phyloP scores from a whole-genome alignment of 2,113 vertebrate genomes.

The Otis tarda region DNA sequence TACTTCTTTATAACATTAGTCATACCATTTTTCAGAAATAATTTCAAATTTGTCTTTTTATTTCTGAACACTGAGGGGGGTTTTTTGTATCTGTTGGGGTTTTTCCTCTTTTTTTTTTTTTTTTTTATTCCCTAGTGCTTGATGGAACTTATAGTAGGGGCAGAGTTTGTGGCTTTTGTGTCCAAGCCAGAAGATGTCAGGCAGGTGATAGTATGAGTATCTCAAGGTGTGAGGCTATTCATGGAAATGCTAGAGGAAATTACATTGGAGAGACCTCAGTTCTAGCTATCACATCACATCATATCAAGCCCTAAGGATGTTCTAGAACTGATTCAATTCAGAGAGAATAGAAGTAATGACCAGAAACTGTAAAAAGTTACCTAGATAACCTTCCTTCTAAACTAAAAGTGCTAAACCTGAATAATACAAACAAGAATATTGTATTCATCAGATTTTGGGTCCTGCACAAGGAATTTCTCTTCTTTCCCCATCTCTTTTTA shows the following conservation, averaged over 20 bases:
- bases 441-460: not conserved
- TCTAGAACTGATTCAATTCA: not conserved
- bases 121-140: not conserved
- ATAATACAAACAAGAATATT: not conserved
- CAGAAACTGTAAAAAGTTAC: not conserved
- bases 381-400: not conserved
- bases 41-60: not conserved
- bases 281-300: not conserved
- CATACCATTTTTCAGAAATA: not conserved
- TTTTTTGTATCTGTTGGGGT: not conserved
- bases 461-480: not conserved
- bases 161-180: not conserved
- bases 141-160: not conserved
- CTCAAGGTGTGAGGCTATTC: not conserved
- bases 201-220: not conserved
- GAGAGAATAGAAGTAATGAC: not conserved
- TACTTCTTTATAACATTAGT: not conserved
- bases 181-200: not conserved
- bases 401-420: not conserved
- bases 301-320: not conserved
- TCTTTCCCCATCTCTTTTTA: not conserved
- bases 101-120: not conserved
- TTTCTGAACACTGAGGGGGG: not conserved
- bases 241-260: not conserved
- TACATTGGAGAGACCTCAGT: not conserved